Evolutionary conservation across 2,113 vertebrate genomes (phyloP).

Genomic region (Puma concolor): DNA sequence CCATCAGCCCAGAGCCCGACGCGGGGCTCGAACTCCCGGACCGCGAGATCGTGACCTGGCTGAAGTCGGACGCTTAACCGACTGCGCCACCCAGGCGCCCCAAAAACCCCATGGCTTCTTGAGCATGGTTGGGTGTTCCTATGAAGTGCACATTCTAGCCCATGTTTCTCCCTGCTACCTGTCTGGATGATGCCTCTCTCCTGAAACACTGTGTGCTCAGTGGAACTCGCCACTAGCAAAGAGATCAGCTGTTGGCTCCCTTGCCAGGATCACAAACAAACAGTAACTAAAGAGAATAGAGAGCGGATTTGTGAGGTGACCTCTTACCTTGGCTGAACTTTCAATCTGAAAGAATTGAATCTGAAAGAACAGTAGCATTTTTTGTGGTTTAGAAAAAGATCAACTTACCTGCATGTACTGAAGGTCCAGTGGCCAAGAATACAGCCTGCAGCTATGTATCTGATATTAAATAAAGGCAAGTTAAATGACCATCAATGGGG

Average conservation of each 20-base stretch:
- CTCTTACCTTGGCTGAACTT: constrained; percentile 4
- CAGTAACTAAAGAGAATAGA: background rate
- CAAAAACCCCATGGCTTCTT: background rate
- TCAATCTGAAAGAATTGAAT: background rate
- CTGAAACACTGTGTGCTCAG: background rate
- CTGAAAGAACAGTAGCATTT: constrained; percentile 25
- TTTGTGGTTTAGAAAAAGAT: constrained; percentile 39
- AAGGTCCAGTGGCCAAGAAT: background rate
- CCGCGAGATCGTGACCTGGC: too few relatives aligned
- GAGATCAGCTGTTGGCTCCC: background rate
- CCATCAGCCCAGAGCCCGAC: too few relatives aligned
- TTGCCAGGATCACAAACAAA: background rate
- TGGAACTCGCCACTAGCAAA: background rate
- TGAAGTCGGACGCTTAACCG: too few relatives aligned
- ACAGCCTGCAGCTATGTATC: background rate
- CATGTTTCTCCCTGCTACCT: background rate
- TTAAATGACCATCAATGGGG: too few relatives aligned
- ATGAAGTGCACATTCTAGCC: background rate
- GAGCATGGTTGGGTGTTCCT: background rate
- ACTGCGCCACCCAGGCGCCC: too few relatives aligned
- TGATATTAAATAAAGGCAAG: background rate
- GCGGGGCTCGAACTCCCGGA: too few relatives aligned
- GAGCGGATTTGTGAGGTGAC: background rate
- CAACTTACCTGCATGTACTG: background rate
- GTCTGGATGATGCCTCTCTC: background rate